phyloP scores from a whole-genome alignment of 1,140 invertebrate species.

The Halesus radiatus region DNA sequence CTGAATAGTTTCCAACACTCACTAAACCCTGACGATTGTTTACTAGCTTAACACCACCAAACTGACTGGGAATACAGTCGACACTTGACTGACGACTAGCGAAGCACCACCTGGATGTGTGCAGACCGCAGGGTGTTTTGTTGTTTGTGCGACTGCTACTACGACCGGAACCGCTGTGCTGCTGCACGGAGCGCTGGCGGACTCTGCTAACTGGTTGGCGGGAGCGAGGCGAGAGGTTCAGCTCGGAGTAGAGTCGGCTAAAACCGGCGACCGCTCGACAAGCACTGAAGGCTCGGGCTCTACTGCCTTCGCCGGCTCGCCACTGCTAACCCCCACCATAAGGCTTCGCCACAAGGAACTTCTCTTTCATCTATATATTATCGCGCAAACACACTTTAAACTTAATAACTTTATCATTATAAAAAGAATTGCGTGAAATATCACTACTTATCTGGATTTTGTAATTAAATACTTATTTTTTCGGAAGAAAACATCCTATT shows the following conservation, averaged over 20 bases:
- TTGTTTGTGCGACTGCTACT: neutral
- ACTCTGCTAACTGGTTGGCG: neutral
- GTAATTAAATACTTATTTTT: neutral
- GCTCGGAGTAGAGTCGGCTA: neutral
- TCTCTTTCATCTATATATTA: neutral
- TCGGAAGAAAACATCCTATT: neutral
- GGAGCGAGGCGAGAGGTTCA: neutral
- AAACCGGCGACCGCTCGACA: constrained; percentile 3
- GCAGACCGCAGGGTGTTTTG: neutral
- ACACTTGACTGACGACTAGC: too few species aligned
- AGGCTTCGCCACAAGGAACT: neutral
- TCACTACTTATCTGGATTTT: neutral
- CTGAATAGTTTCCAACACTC: constrained; percentile 53
- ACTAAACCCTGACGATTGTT: neutral
- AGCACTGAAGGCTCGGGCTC: neutral
- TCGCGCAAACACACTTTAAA: neutral
- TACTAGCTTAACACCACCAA: too few species aligned
- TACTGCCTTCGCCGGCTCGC: neutral
- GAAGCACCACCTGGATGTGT: neutral
- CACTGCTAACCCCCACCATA: neutral
- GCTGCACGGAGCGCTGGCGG: neutral
- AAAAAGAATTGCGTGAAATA: neutral
- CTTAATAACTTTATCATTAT: too few species aligned
- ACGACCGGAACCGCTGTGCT: neutral
- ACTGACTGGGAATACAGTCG: too few species aligned